A percentile compares a stretch with the other conserved stretches of the same genome.
Conservation (phyloP, 2,888 invertebrate genomes). For the Acanthoscelides obtectus region DNA sequence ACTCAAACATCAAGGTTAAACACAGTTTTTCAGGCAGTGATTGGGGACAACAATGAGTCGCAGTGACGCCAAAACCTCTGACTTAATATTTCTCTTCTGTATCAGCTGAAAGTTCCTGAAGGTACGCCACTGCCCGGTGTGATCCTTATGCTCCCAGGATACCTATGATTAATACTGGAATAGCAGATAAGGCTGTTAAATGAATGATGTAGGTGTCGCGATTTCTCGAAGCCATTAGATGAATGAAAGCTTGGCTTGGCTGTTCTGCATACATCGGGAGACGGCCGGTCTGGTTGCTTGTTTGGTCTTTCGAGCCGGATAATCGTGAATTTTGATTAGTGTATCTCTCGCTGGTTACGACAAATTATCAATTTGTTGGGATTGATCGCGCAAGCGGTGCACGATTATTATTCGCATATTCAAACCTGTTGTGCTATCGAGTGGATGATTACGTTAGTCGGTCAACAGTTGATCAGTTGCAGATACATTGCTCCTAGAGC, state of each 20-base stretch:
- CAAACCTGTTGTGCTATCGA: not conserved
- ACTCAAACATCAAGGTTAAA: no score
- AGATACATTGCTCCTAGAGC: no score
- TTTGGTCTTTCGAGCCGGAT: not conserved
- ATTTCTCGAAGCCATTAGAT: constrained; percentile 27
- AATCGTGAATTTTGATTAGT: not conserved
- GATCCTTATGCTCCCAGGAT: constrained; percentile 40
- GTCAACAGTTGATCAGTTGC: no score
- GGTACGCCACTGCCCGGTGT: constrained; percentile 22
- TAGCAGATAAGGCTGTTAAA: constrained; percentile 38
- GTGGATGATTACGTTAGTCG: no score
- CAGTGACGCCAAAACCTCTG: no score
- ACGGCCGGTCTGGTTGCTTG: not conserved
- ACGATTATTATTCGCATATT: not conserved
- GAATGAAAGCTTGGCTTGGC: constrained; percentile 19
- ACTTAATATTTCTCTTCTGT: no score
- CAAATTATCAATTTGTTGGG: not conserved
- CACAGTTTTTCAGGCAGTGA: no score
- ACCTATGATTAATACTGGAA: constrained; percentile 43
- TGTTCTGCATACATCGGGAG: not conserved
- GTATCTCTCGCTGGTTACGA: not conserved
- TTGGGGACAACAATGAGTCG: no score
- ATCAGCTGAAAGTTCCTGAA: constrained; percentile 20
- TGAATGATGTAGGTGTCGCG: constrained; percentile 41
- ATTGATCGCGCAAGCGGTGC: not conserved